Conservation (phyloP, 2,113 vertebrate species). For the Pelecanoides urinatrix region DNA sequence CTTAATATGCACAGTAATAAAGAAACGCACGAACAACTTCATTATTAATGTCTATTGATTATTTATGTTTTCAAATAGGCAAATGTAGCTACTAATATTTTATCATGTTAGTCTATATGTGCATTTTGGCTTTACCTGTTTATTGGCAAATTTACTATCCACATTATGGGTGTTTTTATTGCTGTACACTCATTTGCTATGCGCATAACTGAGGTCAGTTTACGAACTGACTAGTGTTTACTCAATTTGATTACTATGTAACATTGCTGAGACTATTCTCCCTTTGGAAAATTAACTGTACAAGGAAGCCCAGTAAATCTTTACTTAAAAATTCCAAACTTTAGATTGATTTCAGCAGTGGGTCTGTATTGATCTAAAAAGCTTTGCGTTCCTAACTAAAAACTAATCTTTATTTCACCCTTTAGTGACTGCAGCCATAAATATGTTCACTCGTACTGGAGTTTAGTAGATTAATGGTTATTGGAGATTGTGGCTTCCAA, state of each 20-base stretch:
- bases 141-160: conserved; percentile 75
- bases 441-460: conserved; percentile 75
- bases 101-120: conserved; percentile 67
- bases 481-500: conserved; percentile 79
- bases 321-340: conserved; percentile 86
- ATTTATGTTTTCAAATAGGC: conserved; percentile 77
- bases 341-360: conserved; percentile 83
- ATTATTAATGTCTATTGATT: conserved; percentile 84
- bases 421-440: conserved; percentile 83
- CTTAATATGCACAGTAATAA: conserved; percentile 80
- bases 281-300: conserved; percentile 77
- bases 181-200: conserved; percentile 67
- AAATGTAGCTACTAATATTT: conserved; percentile 68
- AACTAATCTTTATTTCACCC: conserved; percentile 86
- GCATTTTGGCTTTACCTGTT: conserved; percentile 76
- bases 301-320: conserved; percentile 80
- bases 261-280: conserved; percentile 66
- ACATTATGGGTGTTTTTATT: conserved; percentile 70
- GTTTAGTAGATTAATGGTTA: conserved; percentile 81
- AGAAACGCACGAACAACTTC: conserved; percentile 71
- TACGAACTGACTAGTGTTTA: conserved; percentile 70
- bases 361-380: conserved; percentile 81
- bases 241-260: conserved; percentile 74
- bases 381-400: conserved; percentile 84
- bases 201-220: conserved; percentile 68